Evolutionary conservation across 2,113 vertebrate species (phyloP).

Genomic region (Emydocephalus ijimae): DNA sequence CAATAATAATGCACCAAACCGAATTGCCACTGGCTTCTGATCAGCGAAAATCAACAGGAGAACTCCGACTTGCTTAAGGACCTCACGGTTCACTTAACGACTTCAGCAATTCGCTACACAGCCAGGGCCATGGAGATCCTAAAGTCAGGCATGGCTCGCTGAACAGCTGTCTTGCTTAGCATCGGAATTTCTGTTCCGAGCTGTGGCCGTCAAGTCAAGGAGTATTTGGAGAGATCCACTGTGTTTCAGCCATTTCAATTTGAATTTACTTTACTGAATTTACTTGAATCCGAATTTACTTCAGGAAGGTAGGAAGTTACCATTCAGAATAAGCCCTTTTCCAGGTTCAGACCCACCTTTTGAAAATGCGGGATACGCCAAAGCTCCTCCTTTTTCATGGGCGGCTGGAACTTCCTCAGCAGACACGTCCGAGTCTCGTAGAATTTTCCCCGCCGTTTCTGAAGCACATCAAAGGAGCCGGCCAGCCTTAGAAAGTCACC

Average conservation of each 20-base stretch:
- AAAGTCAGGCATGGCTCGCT: too few relatives aligned
- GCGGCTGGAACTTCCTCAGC: constrained; percentile 66
- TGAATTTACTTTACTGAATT: too few relatives aligned
- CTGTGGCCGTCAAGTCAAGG: too few relatives aligned
- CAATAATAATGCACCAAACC: not conserved
- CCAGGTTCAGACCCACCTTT: constrained; percentile 66
- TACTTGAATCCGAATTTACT: not conserved
- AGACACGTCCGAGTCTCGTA: constrained; percentile 74
- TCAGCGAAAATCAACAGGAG: too few relatives aligned
- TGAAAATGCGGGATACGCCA: constrained; percentile 74
- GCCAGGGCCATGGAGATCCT: too few relatives aligned
- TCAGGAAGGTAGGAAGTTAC: accelerated
- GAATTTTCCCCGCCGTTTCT: not conserved
- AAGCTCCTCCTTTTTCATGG: constrained; percentile 56
- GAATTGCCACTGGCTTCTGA: not conserved
- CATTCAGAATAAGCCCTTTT: accelerated
- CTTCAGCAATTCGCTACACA: too few relatives aligned
- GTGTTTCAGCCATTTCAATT: not conserved
- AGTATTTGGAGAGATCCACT: too few relatives aligned
- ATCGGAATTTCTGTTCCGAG: too few relatives aligned
- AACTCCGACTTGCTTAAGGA: too few relatives aligned
- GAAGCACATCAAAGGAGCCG: accelerated
- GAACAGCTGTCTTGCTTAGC: too few relatives aligned
- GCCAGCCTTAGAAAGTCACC: not conserved
- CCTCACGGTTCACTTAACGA: too few relatives aligned